These are phyloP conservation scores for Promerops cafer DNA, from an alignment of 2,113 vertebrate genomes.

Conservation along the genomic window DNA sequence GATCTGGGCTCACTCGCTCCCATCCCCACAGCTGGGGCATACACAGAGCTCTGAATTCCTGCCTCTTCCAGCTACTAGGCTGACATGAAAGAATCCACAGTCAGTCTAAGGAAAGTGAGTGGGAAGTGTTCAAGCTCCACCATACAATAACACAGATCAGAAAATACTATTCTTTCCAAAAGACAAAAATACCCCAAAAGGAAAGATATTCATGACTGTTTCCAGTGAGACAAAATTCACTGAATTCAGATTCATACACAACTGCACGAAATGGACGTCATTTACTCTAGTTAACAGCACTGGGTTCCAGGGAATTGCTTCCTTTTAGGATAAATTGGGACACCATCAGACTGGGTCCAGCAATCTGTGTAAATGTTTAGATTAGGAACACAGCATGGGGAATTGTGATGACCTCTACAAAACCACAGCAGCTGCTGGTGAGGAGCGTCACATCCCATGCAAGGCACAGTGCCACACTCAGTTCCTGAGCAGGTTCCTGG, in stretches of 20 bases:
- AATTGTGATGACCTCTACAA: not conserved
- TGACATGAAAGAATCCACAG: not conserved
- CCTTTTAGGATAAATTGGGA: not conserved
- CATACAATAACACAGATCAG: not conserved
- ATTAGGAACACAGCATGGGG: not conserved
- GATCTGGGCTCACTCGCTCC: no score
- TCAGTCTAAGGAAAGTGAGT: not conserved
- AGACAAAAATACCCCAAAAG: accelerated
- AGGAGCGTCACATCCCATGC: not conserved
- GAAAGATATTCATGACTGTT: not conserved
- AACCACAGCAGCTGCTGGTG: not conserved
- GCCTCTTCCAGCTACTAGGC: not conserved
- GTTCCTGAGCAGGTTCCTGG: not conserved
- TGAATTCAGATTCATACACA: not conserved
- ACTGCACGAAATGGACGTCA: not conserved
- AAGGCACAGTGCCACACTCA: not conserved
- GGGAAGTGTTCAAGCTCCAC: not conserved
- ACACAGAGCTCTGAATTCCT: not conserved
- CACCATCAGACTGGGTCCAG: not conserved
- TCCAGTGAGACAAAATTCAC: not conserved
- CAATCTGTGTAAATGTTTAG: not conserved
- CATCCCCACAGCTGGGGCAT: not conserved
- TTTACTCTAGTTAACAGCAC: not conserved
- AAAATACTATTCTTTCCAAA: not conserved
- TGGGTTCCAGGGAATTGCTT: not conserved